Base-by-base conservation (phyloP, 2,113 vertebrate species). In the Scartelaos histophorus region DNA sequence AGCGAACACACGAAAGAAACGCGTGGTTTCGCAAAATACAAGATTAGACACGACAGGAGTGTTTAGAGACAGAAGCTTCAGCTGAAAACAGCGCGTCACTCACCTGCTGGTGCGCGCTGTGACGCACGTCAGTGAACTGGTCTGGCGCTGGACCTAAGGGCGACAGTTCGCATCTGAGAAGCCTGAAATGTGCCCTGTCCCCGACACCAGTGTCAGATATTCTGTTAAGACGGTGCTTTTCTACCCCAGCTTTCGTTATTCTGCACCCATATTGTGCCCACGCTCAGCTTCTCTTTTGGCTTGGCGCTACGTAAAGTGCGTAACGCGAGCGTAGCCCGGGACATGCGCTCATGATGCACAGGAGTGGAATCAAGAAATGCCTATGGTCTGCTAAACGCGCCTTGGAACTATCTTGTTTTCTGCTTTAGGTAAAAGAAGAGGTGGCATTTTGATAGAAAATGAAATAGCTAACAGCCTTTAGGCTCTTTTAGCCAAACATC, bases 91-190 rank as follows among this genome's bases (percentile, higher is more conserved):
- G 43, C 22, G 73, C 12, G 38, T 88, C 91, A 90, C 92, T 92
- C 91, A 94, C 91, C 92, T 93, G 92, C 86, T 76, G 15, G 51
- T 70, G 22, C 69, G 5, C 73, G 61, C 17, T 38, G 78, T 69
- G 45, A 71, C 47, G 62, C 69, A 47, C 21, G 13, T 54, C 76
- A 68, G 38, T 61, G 71, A 43, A 3, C 34, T 45, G 69, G 45
- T 3, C 34, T 45, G 69, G 45, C 6, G 38, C 34, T 49, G 67
- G 56, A 24, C n/a, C 29, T 46, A 15, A 22, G 22, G 35, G 43
- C 0, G 43, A 29, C 43, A 35, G 13, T 24, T 16, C 46, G 35
- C 38, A 34, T 67, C 22, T 69, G 1, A 53, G 5, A 2, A 13
- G 19, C 16, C 43, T 38, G 3, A 7, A 15, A 1, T 10, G 3